Evolutionary conservation across 2,888 invertebrate genomes (phyloP).

Genomic region (Drosophila barbarae): DNA sequence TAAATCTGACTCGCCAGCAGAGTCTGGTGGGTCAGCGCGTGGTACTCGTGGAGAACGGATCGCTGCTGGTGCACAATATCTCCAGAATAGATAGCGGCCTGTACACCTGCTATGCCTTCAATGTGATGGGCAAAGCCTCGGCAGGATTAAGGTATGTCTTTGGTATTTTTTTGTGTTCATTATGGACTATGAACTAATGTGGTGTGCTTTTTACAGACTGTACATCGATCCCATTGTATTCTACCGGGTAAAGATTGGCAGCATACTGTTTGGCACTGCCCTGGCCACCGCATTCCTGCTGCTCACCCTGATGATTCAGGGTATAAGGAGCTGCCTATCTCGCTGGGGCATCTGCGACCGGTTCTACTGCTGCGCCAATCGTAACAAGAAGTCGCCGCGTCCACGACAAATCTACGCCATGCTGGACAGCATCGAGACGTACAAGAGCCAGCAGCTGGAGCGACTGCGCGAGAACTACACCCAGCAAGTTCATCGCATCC

Average conservation of each 20-base stretch:
- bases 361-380: slow-evolving; percentile 85
- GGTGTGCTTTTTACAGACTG: slow-evolving; percentile 79
- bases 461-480: slow-evolving; percentile 94
- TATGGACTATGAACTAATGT: background rate
- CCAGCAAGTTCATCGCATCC: slow-evolving; percentile 93
- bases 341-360: slow-evolving; percentile 82
- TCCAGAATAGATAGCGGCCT: slow-evolving; percentile 90
- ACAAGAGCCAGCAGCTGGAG: slow-evolving; percentile 93
- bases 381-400: slow-evolving; percentile 86
- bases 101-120: slow-evolving; percentile 92
- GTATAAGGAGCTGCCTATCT: slow-evolving; percentile 82
- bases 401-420: slow-evolving; percentile 92
- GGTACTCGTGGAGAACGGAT: slow-evolving; percentile 86
- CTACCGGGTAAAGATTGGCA: slow-evolving; percentile 90
- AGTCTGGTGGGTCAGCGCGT: slow-evolving; percentile 67
- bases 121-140: slow-evolving; percentile 89
- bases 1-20: slow-evolving; percentile 65
- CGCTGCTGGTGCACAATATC: slow-evolving; percentile 86
- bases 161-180: background rate
- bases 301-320: slow-evolving; percentile 89
- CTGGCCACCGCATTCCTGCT: slow-evolving; percentile 90
- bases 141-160: slow-evolving; percentile 82
- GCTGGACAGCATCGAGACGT: slow-evolving; percentile 93
- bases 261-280: slow-evolving; percentile 89
- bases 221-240: slow-evolving; percentile 93